These are phyloP conservation scores for Mesaphorura yosii DNA, from an alignment of 1,140 invertebrate species.

Conservation along the genomic window DNA sequence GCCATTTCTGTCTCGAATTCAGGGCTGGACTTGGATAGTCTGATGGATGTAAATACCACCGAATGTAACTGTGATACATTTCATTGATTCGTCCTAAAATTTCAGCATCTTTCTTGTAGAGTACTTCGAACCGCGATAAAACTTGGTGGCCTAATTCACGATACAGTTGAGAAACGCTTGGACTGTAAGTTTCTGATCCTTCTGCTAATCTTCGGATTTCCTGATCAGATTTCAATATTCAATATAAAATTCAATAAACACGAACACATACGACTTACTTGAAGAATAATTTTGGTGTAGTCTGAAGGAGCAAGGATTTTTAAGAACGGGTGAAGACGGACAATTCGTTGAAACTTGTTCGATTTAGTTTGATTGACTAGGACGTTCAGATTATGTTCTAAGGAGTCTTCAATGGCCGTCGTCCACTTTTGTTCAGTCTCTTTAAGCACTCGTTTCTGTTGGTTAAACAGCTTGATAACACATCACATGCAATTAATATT, in stretches of 20 bases:
- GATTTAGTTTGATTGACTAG: constrained; percentile 42
- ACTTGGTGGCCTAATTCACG: constrained; percentile 57
- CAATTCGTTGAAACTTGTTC: constrained; percentile 35
- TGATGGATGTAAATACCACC: constrained; percentile 49
- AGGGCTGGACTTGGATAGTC: neutral
- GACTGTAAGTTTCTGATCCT: constrained; percentile 68
- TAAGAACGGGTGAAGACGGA: constrained; percentile 63
- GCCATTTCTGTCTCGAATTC: constrained; percentile 63
- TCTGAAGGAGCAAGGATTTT: constrained; percentile 49
- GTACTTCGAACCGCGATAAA: constrained; percentile 50
- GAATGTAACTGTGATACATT: constrained; percentile 56
- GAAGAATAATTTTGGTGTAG: constrained; percentile 50
- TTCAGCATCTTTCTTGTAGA: constrained; percentile 50
- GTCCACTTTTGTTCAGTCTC: constrained; percentile 56
- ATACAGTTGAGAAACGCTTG: constrained; percentile 50
- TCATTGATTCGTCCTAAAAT: constrained; percentile 52
- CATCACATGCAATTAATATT: neutral
- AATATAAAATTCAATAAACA: neutral
- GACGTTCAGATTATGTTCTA: constrained; percentile 52
- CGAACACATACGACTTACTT: constrained; percentile 34
- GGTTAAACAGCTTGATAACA: constrained; percentile 7
- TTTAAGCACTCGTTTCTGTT: constrained; percentile 46
- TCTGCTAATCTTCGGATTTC: constrained; percentile 56
- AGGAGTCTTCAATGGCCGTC: constrained; percentile 45
- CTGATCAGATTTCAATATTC: constrained; percentile 35